Evolutionary conservation across 2,888 invertebrate species (phyloP).

Genomic region (Tachystola acroxantha): DNA sequence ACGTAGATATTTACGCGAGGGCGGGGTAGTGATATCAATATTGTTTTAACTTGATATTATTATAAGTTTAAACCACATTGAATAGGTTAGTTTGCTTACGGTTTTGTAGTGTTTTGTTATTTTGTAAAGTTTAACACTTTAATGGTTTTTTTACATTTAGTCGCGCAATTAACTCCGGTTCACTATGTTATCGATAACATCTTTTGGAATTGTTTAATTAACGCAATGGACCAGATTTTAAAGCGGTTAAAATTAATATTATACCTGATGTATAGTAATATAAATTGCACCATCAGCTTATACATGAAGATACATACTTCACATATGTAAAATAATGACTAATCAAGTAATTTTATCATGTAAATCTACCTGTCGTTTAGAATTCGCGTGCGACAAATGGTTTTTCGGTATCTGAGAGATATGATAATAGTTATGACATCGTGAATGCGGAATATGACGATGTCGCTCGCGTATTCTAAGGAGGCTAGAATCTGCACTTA

Average conservation of each 20-base stretch:
- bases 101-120: conserved; percentile 70
- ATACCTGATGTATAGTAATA: conserved; percentile 16
- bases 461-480: conserved; percentile 23
- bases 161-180: conserved; percentile 60
- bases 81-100: conserved; percentile 64
- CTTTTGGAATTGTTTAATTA: conserved; percentile 40
- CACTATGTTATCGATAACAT: conserved; percentile 40
- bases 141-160: conserved; percentile 49
- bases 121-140: conserved; percentile 69
- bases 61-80: conserved; percentile 59
- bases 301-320: conserved; percentile 29
- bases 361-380: conserved; percentile 18
- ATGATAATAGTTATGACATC: too few species aligned
- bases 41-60: conserved; percentile 67
- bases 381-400: conserved; percentile 22
- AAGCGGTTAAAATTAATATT: conserved; percentile 23
- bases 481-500: conserved; percentile 19
- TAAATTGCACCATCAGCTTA: conserved; percentile 36
- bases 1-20: conserved; percentile 25
- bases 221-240: conserved; percentile 47
- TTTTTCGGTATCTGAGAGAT: not conserved
- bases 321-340: conserved; percentile 26
- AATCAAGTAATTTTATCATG: conserved; percentile 33
- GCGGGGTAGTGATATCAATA: conserved; percentile 61
- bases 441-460: too few species aligned